Conservation (phyloP, 2,113 vertebrate species). For the Micromys minutus region DNA sequence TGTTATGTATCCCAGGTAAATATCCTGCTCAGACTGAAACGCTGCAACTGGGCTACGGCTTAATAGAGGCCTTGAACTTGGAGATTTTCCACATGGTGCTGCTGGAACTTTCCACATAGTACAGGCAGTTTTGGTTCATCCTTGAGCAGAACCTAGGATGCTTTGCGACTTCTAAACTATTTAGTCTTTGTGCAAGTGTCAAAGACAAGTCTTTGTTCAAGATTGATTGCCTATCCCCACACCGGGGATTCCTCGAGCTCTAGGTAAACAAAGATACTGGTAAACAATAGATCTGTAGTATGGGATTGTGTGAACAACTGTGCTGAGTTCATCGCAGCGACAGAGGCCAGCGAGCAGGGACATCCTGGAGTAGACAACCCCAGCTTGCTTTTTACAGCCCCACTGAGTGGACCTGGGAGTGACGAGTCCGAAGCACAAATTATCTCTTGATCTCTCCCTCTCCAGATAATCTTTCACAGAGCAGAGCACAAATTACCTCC, state of each 20-base stretch:
- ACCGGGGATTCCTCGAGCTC: not conserved
- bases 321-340: not conserved
- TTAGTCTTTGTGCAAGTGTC: not conserved
- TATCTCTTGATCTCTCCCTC: not conserved
- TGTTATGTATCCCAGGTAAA: not conserved
- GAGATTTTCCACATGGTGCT: not conserved
- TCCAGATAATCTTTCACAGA: not conserved
- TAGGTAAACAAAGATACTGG: not conserved
- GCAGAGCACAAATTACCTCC: not conserved
- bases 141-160: not conserved
- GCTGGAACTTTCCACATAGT: not conserved
- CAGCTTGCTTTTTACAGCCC: not conserved
- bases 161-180: not conserved
- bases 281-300: too few species aligned
- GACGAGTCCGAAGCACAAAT: not conserved
- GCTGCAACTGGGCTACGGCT: not conserved
- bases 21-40: not conserved
- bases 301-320: not conserved
- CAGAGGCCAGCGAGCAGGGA: not conserved
- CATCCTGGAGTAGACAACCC: not conserved
- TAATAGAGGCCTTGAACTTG: not conserved
- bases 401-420: not conserved
- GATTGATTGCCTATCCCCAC: not conserved
- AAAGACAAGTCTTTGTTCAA: too few species aligned
- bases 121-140: not conserved